Conservation (phyloP, 1,140 invertebrate species). For the Drosophila carrolli region DNA sequence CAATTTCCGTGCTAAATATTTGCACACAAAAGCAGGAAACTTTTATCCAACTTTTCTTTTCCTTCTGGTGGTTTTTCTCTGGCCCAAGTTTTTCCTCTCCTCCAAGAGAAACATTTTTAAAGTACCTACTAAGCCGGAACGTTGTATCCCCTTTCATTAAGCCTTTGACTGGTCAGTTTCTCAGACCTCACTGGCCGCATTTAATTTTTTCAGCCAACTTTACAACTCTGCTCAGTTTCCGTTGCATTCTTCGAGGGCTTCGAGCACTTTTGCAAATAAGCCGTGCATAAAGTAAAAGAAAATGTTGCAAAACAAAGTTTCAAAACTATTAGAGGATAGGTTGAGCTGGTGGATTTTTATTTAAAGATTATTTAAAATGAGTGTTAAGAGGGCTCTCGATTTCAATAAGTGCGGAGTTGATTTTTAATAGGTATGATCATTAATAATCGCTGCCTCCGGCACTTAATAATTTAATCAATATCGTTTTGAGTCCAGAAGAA, state of each 20-base stretch:
- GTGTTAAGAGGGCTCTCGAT: background rate
- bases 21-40: conserved; percentile 32
- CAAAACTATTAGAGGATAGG: conserved; percentile 12
- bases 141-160: conserved; percentile 41
- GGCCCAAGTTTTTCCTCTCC: conserved; percentile 10
- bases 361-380: background rate
- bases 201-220: conserved; percentile 32
- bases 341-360: conserved; percentile 1
- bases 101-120: conserved; percentile 29
- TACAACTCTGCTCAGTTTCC: conserved; percentile 30
- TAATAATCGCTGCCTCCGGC: too few species aligned
- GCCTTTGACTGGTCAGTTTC: conserved; percentile 16
- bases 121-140: conserved; percentile 30
- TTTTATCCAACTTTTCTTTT: conserved; percentile 11
- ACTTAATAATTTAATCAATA: too few species aligned
- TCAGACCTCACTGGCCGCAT: conserved; percentile 22
- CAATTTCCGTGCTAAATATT: conserved; percentile 44
- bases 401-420: background rate
- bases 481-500: too few species aligned
- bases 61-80: background rate
- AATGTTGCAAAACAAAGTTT: conserved; percentile 11
- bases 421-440: too few species aligned
- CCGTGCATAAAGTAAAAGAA: conserved; percentile 10
- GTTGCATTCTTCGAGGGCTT: conserved; percentile 40
- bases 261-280: conserved; percentile 36